phyloP scores from a whole-genome alignment of 2,888 invertebrate species.

The Zonitis immaculata region DNA sequence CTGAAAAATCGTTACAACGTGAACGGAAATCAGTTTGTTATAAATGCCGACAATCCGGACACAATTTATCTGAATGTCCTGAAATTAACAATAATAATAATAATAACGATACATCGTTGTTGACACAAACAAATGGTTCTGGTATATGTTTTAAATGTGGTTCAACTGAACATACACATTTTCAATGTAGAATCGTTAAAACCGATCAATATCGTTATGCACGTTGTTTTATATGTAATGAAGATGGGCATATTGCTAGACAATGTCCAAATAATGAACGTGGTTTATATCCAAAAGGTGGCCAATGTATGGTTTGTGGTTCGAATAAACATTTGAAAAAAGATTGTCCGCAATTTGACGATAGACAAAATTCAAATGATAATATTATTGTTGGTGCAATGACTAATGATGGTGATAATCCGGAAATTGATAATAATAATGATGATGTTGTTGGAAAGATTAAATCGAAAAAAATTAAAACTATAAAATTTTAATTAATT shows the following conservation, averaged over 20 bases:
- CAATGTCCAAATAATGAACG: conserved; percentile 86
- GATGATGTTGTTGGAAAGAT: too few species aligned
- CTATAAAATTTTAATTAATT: too few species aligned
- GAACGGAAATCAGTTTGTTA: conserved; percentile 71
- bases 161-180: conserved; percentile 78
- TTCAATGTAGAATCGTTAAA: conserved; percentile 65
- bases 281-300: conserved; percentile 79
- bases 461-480: too few species aligned
- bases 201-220: conserved; percentile 73
- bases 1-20: conserved; percentile 66
- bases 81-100: conserved; percentile 57
- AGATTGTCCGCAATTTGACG: conserved; percentile 61
- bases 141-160: conserved; percentile 88
- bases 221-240: conserved; percentile 82
- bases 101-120: too few species aligned
- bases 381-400: conserved; percentile 34
- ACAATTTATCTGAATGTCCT: conserved; percentile 77
- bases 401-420: conserved; percentile 32
- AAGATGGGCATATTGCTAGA: conserved; percentile 81
- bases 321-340: conserved; percentile 80
- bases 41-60: conserved; percentile 74
- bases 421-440: conserved; percentile 28
- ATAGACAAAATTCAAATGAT: conserved; percentile 28
- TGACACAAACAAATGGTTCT: conserved; percentile 48
- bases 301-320: conserved; percentile 76